Conservation (phyloP, 2,888 invertebrate species). For the Palloptera scutellata region DNA sequence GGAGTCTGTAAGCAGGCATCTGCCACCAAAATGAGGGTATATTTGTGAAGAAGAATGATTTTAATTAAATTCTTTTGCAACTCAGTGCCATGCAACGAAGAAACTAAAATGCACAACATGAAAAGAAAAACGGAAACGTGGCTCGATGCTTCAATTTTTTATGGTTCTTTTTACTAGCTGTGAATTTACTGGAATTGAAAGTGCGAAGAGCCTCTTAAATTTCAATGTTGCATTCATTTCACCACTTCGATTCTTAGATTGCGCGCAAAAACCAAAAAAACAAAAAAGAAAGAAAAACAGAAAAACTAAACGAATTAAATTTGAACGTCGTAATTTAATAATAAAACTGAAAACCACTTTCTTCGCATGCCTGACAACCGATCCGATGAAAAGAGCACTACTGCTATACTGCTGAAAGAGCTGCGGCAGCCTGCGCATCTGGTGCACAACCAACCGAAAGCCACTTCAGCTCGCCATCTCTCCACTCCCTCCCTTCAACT, state of each 20-base stretch:
- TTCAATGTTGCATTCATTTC: neutral
- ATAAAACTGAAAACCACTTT: conserved; percentile 46
- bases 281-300: conserved; percentile 1
- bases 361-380: conserved; percentile 37
- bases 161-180: neutral
- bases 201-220: conserved; percentile 1
- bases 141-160: neutral
- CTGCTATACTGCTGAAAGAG: conserved; percentile 10
- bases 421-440: conserved; percentile 30
- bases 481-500: neutral
- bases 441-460: conserved; percentile 19
- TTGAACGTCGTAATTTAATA: conserved; percentile 38
- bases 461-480: neutral
- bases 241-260: neutral
- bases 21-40: no score
- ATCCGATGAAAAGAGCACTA: conserved; percentile 29
- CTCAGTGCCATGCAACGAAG: no score
- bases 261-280: neutral
- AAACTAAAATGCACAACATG: no score
- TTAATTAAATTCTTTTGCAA: no score
- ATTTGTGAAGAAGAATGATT: no score
- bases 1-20: no score
- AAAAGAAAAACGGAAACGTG: neutral
- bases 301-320: conserved; percentile 8
- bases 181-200: neutral